phyloP scores from a whole-genome alignment of 92 coral and sea anemone species.

The Paramuricea clavata region DNA sequence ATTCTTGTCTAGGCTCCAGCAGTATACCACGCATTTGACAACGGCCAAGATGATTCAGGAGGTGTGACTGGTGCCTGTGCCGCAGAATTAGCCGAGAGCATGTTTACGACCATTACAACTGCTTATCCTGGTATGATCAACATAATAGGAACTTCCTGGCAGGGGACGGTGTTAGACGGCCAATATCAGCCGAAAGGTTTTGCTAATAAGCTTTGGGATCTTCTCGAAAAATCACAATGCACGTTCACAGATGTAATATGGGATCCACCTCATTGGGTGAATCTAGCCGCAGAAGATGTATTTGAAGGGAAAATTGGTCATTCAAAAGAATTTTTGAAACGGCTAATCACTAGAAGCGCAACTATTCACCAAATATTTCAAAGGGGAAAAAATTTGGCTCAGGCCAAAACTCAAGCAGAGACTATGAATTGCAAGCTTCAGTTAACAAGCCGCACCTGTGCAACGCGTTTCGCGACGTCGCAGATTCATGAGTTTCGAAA shows the following conservation, averaged over 20 bases:
- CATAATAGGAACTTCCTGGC: neutral
- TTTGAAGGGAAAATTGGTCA: constrained; percentile 19
- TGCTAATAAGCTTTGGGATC: neutral
- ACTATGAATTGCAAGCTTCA: neutral
- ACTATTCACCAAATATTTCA: neutral
- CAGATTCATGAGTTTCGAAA: neutral
- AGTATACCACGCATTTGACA: neutral
- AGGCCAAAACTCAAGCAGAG: neutral
- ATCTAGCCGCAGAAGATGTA: constrained; percentile 14
- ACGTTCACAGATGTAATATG: neutral
- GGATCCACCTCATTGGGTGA: constrained; percentile 31
- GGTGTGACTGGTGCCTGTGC: neutral
- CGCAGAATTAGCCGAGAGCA: neutral
- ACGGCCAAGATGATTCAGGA: neutral
- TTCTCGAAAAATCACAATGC: neutral
- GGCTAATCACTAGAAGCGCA: constrained; percentile 5
- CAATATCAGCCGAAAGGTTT: constrained; percentile 29
- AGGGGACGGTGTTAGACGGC: constrained; percentile 1
- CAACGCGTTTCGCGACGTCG: neutral
- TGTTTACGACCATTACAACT: neutral
- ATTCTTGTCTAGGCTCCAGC: neutral
- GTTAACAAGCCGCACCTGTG: neutral
- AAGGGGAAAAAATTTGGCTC: neutral
- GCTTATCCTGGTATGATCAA: neutral
- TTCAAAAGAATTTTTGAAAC: constrained; percentile 18